These are phyloP conservation scores for Zaprionus bogoriensis DNA, from an alignment of 2,888 invertebrate genomes.

Conservation along the genomic window DNA sequence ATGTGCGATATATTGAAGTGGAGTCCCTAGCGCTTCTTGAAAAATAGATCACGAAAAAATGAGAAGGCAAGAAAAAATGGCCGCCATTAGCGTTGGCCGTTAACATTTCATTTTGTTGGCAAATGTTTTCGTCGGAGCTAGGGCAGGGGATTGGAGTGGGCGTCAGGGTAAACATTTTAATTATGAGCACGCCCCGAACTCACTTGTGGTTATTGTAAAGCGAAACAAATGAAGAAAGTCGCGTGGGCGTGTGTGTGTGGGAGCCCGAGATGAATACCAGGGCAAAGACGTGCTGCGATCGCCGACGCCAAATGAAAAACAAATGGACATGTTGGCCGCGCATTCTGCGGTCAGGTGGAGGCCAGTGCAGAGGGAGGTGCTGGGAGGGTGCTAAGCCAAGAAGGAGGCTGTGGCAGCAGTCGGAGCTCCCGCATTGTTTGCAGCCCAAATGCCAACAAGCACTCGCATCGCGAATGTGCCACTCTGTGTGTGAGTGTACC, in stretches of 20 bases:
- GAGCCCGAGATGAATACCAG: slow-evolving; percentile 13
- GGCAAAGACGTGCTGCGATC: slow-evolving; percentile 36
- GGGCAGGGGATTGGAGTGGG: too few species aligned
- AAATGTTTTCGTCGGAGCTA: slow-evolving; percentile 41
- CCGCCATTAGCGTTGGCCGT: slow-evolving; percentile 52
- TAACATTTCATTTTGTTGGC: slow-evolving; percentile 63
- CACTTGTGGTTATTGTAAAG: slow-evolving; percentile 44
- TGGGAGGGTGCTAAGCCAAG: slow-evolving; percentile 38
- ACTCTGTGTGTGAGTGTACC: slow-evolving; percentile 1
- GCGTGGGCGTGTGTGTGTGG: slow-evolving; percentile 13
- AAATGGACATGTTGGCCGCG: slow-evolving; percentile 67
- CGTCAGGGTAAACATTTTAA: slow-evolving; percentile 65
- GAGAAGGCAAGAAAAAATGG: slow-evolving; percentile 40
- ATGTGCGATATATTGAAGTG: not conserved
- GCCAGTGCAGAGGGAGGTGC: slow-evolving; percentile 11
- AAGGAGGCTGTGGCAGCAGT: slow-evolving; percentile 33
- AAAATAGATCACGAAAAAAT: not conserved
- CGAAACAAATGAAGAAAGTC: slow-evolving; percentile 63
- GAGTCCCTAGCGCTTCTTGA: not conserved
- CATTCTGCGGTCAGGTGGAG: slow-evolving; percentile 58
- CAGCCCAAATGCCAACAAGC: slow-evolving; percentile 38
- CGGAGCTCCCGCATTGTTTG: slow-evolving; percentile 33
- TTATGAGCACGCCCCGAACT: slow-evolving; percentile 57
- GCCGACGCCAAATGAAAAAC: slow-evolving; percentile 39
- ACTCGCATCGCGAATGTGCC: slow-evolving; percentile 5